Percentiles rank a stretch among this genome's conserved stretches.
Evolutionary conservation across 2,888 invertebrate species (phyloP).

Genomic region (Dioctria linearis): DNA sequence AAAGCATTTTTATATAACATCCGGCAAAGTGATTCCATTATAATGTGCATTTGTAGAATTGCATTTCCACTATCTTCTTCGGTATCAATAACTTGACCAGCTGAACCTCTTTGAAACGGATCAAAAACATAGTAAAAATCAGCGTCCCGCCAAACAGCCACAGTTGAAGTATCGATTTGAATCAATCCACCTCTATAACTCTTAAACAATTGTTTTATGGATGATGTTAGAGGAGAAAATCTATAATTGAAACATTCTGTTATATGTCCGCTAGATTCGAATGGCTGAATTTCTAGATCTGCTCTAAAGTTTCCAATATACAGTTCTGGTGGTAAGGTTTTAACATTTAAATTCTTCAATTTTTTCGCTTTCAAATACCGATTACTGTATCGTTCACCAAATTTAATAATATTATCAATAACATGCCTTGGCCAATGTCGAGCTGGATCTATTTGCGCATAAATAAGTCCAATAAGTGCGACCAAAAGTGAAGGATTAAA

Average conservation of each 20-base stretch:
- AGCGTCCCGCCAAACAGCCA: conserved; percentile 77
- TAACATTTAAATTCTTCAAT: conserved; percentile 64
- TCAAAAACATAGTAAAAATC: conserved; percentile 78
- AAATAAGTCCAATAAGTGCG: conserved; percentile 75
- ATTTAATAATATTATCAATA: conserved; percentile 71
- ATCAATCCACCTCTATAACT: conserved; percentile 67
- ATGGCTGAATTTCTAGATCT: conserved; percentile 63
- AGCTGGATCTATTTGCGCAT: conserved; percentile 77
- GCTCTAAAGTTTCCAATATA: conserved; percentile 68
- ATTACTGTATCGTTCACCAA: conserved; percentile 64
- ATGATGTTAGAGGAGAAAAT: conserved; percentile 64
- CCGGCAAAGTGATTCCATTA: conserved; percentile 74
- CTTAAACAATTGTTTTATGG: conserved; percentile 64
- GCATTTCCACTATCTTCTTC: conserved; percentile 71
- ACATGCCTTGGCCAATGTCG: conserved; percentile 77
- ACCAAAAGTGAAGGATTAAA: conserved; percentile 76
- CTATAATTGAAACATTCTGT: conserved; percentile 55
- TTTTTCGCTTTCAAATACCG: conserved; percentile 64
- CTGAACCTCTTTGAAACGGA: conserved; percentile 76
- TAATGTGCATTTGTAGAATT: conserved; percentile 77
- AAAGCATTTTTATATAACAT: conserved; percentile 72
- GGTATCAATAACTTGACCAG: conserved; percentile 73
- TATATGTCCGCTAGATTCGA: conserved; percentile 65
- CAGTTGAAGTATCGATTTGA: conserved; percentile 75
- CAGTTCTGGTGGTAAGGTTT: conserved; percentile 69